phyloP scores from a whole-genome alignment of 2,113 vertebrate genomes.

The Cichladusa arquata region DNA sequence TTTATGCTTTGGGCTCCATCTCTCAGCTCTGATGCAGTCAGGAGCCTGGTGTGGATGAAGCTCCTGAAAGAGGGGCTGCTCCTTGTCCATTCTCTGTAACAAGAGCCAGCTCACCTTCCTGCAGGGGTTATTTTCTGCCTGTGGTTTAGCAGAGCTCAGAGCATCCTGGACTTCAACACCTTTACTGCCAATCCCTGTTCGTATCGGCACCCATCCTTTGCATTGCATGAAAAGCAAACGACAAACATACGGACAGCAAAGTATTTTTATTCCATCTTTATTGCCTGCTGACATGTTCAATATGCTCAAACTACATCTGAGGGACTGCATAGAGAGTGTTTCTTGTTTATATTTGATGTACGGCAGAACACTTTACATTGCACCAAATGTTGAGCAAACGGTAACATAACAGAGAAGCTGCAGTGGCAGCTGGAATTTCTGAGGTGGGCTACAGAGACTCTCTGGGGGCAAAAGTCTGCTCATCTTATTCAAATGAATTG shows the following conservation, averaged over 20 bases:
- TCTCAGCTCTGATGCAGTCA: not conserved
- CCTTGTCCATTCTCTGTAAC: not conserved
- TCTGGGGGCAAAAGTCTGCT: conserved; percentile 65
- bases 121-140: not conserved
- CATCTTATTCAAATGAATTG: conserved; percentile 64
- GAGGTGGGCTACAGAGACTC: conserved; percentile 65
- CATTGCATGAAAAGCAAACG: conserved; percentile 68
- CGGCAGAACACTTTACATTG: conserved; percentile 70
- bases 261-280: conserved; percentile 71
- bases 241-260: conserved; percentile 70
- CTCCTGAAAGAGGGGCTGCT: not conserved
- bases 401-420: conserved; percentile 65
- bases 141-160: conserved; percentile 32
- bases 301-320: conserved; percentile 67
- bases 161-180: conserved; percentile 56
- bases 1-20: not conserved
- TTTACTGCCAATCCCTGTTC: conserved; percentile 50
- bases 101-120: not conserved
- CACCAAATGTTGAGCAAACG: conserved; percentile 71
- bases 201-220: conserved; percentile 53
- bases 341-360: conserved; percentile 71
- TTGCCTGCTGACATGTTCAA: conserved; percentile 69
- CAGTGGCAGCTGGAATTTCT: conserved; percentile 67
- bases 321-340: conserved; percentile 67
- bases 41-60: not conserved